These are phyloP conservation scores for Leucophenga varia DNA, from an alignment of 1,140 invertebrate genomes.

Conservation along the genomic window DNA sequence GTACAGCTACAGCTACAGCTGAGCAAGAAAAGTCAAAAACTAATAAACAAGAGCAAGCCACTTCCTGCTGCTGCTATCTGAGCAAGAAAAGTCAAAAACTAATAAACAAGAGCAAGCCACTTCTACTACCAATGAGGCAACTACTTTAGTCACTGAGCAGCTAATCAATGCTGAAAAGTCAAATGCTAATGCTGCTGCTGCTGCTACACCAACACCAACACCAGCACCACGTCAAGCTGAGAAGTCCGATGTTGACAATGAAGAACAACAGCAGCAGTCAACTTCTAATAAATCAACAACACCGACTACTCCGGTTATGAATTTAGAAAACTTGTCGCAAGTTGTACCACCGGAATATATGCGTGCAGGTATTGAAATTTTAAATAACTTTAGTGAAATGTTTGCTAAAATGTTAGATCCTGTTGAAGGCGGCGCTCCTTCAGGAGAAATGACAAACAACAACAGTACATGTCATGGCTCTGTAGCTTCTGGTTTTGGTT, in stretches of 20 bases:
- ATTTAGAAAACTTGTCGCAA: constrained; percentile 34
- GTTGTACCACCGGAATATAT: constrained; percentile 45
- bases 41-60: neutral
- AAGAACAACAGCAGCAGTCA: constrained; percentile 1
- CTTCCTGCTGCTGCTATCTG: constrained; percentile 2
- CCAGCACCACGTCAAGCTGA: neutral
- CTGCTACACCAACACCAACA: constrained; percentile 15
- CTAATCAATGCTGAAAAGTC: neutral
- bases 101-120: neutral
- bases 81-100: neutral
- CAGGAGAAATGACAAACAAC: neutral
- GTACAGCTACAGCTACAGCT: constrained; percentile 6
- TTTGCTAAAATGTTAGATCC: constrained; percentile 53
- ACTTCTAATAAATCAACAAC: neutral
- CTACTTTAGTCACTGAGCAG: neutral
- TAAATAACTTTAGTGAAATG: constrained; percentile 52
- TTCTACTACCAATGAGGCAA: no score
- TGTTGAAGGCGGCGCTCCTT: constrained; percentile 17
- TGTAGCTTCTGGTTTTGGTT: no score
- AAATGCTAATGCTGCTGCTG: constrained; percentile 11
- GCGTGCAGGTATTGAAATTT: constrained; percentile 45
- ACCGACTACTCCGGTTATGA: constrained; percentile 33
- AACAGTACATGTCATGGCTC: no score
- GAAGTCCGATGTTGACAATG: neutral
- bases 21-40: neutral